Evolutionary conservation across 2,888 invertebrate species (phyloP).

Genomic region (Drosophila austrosaltans): DNA sequence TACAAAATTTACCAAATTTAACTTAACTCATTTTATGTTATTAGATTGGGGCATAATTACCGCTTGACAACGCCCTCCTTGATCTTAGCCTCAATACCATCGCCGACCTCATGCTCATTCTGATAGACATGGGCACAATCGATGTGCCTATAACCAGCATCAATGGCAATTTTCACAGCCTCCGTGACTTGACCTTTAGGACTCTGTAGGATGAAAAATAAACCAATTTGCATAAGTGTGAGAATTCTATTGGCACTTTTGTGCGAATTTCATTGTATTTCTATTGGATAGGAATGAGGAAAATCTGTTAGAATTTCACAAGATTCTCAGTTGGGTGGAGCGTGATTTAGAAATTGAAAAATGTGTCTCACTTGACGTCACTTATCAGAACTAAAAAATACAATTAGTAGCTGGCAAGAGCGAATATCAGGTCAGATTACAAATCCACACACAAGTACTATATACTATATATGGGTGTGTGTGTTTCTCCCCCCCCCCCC

Average conservation of each 20-base stretch:
- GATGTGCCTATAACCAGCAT: constrained; percentile 91
- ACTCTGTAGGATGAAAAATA: constrained; percentile 81
- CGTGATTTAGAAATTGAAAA: constrained; percentile 35
- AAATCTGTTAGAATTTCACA: constrained; percentile 4
- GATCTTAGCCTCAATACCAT: constrained; percentile 87
- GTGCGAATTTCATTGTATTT: not conserved
- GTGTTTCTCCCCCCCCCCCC: not conserved
- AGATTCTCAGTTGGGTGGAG: constrained; percentile 30
- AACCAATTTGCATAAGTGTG: constrained; percentile 11
- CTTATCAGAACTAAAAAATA: constrained; percentile 30
- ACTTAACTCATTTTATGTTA: not conserved
- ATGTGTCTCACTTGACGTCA: constrained; percentile 22
- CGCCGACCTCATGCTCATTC: constrained; percentile 90
- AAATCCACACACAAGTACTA: not conserved
- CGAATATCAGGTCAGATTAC: constrained; percentile 1
- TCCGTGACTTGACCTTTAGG: constrained; percentile 88
- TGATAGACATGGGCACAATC: constrained; percentile 90
- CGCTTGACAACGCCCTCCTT: constrained; percentile 88
- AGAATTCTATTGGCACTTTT: not conserved
- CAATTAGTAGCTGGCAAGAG: not conserved
- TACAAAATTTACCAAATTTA: constrained; percentile 57
- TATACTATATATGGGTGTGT: not conserved
- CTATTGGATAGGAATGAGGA: not conserved
- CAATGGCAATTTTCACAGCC: constrained; percentile 90
- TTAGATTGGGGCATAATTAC: constrained; percentile 66